A percentile compares a stretch with the other conserved stretches of the same genome.
Evolutionary conservation across 1,140 invertebrate species (phyloP).

Genomic region (Aplysia californica): DNA sequence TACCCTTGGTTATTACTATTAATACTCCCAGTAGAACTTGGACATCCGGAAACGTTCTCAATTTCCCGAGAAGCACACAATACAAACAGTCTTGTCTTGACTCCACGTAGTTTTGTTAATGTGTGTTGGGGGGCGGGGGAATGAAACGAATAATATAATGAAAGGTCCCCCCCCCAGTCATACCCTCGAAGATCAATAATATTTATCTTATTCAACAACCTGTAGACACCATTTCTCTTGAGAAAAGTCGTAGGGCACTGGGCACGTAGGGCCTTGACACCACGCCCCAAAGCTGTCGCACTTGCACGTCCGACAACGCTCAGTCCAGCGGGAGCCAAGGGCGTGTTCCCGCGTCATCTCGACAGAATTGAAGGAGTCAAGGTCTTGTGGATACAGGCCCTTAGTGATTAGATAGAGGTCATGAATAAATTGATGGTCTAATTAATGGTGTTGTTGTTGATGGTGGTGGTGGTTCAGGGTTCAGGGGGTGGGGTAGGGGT

Average conservation of each 20-base stretch:
- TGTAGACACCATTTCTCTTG: conserved; percentile 9
- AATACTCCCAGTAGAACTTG: too few relatives aligned
- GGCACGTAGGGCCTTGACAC: background rate
- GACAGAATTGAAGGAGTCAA: background rate
- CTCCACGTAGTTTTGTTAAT: too few relatives aligned
- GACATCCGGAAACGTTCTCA: too few relatives aligned
- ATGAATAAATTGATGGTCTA: too few relatives aligned
- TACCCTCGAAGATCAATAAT: background rate
- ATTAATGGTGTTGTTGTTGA: too few relatives aligned
- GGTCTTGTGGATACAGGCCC: background rate
- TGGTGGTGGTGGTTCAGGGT: too few relatives aligned
- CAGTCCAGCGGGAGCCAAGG: background rate
- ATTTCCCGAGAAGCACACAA: too few relatives aligned
- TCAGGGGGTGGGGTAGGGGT: too few relatives aligned
- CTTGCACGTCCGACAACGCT: background rate
- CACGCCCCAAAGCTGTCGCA: background rate
- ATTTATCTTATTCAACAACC: background rate
- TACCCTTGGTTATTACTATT: too few relatives aligned
- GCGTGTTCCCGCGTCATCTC: background rate
- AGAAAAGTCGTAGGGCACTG: background rate
- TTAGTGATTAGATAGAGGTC: too few relatives aligned
- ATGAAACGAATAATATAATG: background rate
- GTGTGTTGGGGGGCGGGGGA: too few relatives aligned
- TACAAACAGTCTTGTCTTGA: too few relatives aligned
- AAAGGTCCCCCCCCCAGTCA: background rate